Conservation (phyloP, 2,113 vertebrate species). For the Oreochromis aureus region DNA sequence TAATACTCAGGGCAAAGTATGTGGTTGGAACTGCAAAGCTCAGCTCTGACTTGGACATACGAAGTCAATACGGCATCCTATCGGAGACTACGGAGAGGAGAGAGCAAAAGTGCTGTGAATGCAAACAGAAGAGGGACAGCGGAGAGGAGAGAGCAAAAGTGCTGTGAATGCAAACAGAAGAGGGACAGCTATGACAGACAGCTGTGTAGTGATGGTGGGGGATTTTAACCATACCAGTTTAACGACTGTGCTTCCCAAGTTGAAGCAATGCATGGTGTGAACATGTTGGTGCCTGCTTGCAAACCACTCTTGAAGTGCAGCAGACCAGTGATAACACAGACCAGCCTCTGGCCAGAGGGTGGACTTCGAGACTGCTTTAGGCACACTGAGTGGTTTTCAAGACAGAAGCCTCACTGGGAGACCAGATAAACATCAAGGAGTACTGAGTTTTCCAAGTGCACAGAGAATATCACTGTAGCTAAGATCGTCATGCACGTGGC, state of each 20-base stretch:
- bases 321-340: background rate
- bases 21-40: background rate
- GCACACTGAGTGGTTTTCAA: background rate
- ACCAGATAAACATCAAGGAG: background rate
- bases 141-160: fast-evolving
- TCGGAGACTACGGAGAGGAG: fast-evolving
- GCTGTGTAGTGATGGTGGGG: background rate
- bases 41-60: background rate
- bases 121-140: background rate
- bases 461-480: background rate
- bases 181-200: background rate
- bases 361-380: background rate
- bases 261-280: background rate
- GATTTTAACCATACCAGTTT: background rate
- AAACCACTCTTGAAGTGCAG: background rate
- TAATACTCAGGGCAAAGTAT: background rate
- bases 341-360: background rate
- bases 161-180: background rate
- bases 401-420: background rate
- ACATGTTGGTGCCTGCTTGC: background rate
- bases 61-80: background rate
- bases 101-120: background rate
- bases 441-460: background rate
- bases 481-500: background rate
- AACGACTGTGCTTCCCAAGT: background rate